A percentile compares a stretch with the other conserved stretches of the same genome.
Conservation (phyloP, 2,888 invertebrate genomes). For the Hypsopygia costalis region DNA sequence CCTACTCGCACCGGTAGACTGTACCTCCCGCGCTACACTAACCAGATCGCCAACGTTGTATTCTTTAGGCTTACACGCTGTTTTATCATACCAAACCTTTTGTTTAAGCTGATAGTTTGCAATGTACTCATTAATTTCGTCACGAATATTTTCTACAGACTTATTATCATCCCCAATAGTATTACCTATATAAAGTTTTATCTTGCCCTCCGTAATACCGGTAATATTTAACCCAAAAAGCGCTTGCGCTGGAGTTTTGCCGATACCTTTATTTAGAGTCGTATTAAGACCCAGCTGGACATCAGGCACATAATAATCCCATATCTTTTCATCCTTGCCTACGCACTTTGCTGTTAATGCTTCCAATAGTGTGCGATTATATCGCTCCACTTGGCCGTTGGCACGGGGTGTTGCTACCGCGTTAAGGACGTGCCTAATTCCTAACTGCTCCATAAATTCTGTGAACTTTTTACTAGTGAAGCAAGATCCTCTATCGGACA, state of each 20-base stretch:
- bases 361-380: background rate
- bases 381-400: conserved; percentile 4
- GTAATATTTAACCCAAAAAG: conserved; percentile 6
- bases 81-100: conserved; percentile 9
- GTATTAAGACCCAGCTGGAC: conserved; percentile 12
- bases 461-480: conserved; percentile 7
- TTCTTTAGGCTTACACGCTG: conserved; percentile 1
- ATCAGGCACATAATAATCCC: conserved; percentile 9
- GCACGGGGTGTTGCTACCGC: conserved; percentile 12
- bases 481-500: conserved; percentile 14
- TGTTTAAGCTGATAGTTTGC: conserved; percentile 4
- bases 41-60: conserved; percentile 11
- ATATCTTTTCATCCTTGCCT: conserved; percentile 6
- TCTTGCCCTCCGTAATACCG: background rate
- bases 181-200: background rate
- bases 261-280: conserved; percentile 11
- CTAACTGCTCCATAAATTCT: background rate
- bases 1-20: background rate
- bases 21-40: conserved; percentile 7
- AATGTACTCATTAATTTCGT: background rate
- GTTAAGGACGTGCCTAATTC: conserved; percentile 1
- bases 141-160: background rate
- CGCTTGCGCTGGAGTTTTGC: conserved; percentile 6
- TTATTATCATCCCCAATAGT: background rate
- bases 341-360: conserved; percentile 7